These are phyloP conservation scores for Psophia crepitans DNA, from an alignment of 2,113 vertebrate species.

Conservation along the genomic window DNA sequence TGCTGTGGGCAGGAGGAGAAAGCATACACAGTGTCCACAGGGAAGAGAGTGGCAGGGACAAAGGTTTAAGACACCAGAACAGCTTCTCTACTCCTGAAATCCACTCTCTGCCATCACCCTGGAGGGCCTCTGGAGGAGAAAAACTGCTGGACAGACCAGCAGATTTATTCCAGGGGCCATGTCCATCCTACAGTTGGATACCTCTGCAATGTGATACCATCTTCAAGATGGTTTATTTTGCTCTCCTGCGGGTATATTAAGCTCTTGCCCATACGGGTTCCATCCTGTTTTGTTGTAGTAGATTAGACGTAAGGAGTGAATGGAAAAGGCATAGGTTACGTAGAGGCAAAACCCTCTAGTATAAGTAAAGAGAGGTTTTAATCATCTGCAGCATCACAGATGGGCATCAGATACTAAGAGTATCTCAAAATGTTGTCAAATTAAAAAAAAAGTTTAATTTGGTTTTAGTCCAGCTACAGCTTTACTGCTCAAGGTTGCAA, in stretches of 20 bases:
- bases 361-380: background rate
- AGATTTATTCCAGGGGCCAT: background rate
- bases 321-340: background rate
- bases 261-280: background rate
- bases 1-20: background rate
- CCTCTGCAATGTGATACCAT: background rate
- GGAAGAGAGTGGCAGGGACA: background rate
- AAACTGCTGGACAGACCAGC: background rate
- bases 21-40: accelerated
- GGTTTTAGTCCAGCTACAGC: background rate
- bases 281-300: background rate
- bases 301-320: background rate
- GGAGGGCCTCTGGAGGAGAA: background rate
- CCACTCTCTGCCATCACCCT: background rate
- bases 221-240: background rate
- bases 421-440: background rate
- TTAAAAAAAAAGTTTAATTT: background rate
- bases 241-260: background rate
- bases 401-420: background rate
- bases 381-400: background rate
- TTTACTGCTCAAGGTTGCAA: background rate
- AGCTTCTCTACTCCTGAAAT: background rate
- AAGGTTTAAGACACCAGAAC: background rate
- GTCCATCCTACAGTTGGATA: background rate
- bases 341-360: background rate